These are phyloP conservation scores for Pundamilia nyererei DNA, from an alignment of 2,113 vertebrate species.

Conservation along the genomic window DNA sequence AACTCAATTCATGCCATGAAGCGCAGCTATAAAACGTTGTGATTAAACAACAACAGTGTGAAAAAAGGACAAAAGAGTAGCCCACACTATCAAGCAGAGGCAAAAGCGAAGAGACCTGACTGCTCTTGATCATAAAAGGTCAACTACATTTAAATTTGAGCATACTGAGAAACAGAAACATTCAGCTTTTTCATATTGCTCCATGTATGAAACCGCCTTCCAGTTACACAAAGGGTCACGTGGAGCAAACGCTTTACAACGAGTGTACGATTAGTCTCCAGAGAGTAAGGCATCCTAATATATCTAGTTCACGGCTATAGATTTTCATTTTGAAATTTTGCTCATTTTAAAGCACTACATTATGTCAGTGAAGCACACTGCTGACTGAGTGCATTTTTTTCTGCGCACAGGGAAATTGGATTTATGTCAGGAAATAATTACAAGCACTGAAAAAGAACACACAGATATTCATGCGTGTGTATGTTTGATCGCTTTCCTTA, in stretches of 20 bases:
- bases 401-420: constrained; percentile 9
- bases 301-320: constrained; percentile 8
- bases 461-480: not conserved
- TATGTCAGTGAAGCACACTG: constrained; percentile 2
- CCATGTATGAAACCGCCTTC: not conserved
- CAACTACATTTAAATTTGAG: not conserved
- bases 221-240: not conserved
- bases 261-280: not conserved
- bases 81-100: not conserved
- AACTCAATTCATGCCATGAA: not conserved
- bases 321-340: constrained; percentile 39
- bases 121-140: not conserved
- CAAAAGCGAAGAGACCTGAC: not conserved
- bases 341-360: constrained; percentile 3
- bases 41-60: constrained; percentile 23
- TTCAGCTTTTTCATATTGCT: not conserved
- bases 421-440: constrained; percentile 40
- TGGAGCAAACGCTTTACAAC: not conserved
- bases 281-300: not conserved
- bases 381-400: constrained; percentile 14
- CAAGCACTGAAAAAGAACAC: constrained; percentile 13
- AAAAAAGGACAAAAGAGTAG: not conserved
- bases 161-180: not conserved
- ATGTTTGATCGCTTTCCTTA: not conserved
- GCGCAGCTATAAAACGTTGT: constrained; percentile 12